Conservation (phyloP, 2,797 vertebrate genomes). For the Myotis planiceps region DNA sequence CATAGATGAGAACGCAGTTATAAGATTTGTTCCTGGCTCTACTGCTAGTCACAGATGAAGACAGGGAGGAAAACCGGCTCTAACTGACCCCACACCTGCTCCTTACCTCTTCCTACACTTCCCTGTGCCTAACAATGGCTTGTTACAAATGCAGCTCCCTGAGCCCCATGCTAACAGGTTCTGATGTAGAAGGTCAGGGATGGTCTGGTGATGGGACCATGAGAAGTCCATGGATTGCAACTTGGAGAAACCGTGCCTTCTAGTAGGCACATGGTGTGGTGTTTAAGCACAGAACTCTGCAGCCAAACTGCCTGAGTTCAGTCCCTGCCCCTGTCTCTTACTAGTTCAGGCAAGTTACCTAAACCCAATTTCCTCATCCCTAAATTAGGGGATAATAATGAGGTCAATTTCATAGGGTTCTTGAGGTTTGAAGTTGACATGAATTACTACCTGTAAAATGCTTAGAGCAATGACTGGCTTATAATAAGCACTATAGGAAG, state of each 20-base stretch:
- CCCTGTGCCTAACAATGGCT: background rate
- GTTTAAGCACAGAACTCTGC: background rate
- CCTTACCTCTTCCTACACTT: background rate
- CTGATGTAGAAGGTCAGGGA: background rate
- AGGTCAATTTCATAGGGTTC: background rate
- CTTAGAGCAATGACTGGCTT: background rate
- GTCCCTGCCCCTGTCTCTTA: background rate
- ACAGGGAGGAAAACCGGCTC: background rate
- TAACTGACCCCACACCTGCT: background rate
- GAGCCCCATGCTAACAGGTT: background rate
- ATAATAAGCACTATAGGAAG: background rate
- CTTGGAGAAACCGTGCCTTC: background rate
- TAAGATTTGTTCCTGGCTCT: background rate
- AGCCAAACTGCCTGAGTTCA: background rate
- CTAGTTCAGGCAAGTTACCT: background rate
- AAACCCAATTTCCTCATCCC: background rate
- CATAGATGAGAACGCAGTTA: background rate
- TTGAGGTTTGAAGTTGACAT: background rate
- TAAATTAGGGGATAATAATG: background rate
- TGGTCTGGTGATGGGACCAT: background rate
- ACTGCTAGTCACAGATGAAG: background rate
- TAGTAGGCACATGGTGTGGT: background rate
- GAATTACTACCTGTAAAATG: background rate
- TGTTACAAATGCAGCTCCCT: background rate
- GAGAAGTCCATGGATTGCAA: background rate